These are phyloP conservation scores for Sepioteuthis lessoniana DNA, from an alignment of 2,888 invertebrate species.

Conservation along the genomic window DNA sequence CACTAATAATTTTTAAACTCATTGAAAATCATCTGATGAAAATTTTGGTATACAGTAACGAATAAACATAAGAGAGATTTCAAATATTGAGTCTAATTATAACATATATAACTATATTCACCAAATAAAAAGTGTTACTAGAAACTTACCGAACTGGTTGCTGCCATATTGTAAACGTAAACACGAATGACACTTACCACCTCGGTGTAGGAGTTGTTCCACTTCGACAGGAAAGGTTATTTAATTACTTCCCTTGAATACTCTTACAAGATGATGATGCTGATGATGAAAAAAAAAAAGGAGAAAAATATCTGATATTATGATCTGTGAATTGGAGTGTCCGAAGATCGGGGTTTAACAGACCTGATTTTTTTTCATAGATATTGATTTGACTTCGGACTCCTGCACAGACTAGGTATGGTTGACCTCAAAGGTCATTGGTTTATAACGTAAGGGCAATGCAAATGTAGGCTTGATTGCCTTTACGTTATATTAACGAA, in stretches of 20 bases:
- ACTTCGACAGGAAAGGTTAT: background rate
- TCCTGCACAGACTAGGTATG: too few relatives aligned
- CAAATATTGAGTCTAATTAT: background rate
- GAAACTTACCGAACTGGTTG: constrained; percentile 42
- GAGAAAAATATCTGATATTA: too few relatives aligned
- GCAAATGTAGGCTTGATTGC: too few relatives aligned
- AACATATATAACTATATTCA: background rate
- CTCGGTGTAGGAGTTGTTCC: background rate
- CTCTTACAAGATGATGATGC: too few relatives aligned
- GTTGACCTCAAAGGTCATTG: too few relatives aligned
- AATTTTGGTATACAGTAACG: background rate
- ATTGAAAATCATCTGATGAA: background rate
- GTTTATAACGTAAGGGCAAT: too few relatives aligned
- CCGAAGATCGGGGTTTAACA: too few relatives aligned
- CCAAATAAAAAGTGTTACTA: background rate
- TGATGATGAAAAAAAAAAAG: background rate
- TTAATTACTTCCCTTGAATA: background rate
- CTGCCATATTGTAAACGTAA: constrained; percentile 48
- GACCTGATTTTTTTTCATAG: too few relatives aligned
- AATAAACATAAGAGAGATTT: background rate
- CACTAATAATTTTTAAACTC: too few relatives aligned
- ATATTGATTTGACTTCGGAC: too few relatives aligned
- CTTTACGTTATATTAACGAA: too few relatives aligned
- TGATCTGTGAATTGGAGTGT: too few relatives aligned
- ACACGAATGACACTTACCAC: constrained; percentile 42